Percentiles rank a stretch among this genome's conserved stretches.
These are phyloP conservation scores for Cabera pusaria DNA, from an alignment of 2,888 invertebrate species.

Conservation along the genomic window DNA sequence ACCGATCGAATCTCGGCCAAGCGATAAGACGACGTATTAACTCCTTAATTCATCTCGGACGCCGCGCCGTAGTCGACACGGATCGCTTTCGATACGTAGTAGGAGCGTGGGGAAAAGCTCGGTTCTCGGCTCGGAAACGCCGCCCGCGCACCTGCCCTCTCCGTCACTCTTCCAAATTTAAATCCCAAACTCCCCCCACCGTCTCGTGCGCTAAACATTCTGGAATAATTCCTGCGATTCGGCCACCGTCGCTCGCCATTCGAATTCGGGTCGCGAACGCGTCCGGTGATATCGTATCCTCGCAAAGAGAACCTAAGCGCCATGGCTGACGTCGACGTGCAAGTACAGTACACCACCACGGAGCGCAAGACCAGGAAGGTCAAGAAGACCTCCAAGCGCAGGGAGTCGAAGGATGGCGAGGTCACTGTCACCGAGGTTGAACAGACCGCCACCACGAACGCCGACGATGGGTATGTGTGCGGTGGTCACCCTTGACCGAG, in stretches of 20 bases:
- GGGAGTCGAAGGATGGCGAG: slow-evolving; percentile 89
- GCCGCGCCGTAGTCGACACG: slow-evolving; percentile 25
- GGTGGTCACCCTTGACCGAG: slow-evolving; percentile 66
- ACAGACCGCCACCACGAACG: slow-evolving; percentile 86
- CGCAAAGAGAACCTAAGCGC: slow-evolving; percentile 49
- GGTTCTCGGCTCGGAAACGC: slow-evolving; percentile 64
- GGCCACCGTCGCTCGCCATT: slow-evolving; percentile 78
- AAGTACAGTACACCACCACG: slow-evolving; percentile 93
- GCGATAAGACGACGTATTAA: slow-evolving; percentile 51
- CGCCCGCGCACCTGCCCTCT: slow-evolving; percentile 83
- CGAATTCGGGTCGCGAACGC: slow-evolving; percentile 83
- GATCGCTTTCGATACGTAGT: slow-evolving; percentile 45
- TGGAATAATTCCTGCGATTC: slow-evolving; percentile 83
- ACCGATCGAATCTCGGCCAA: slow-evolving; percentile 56
- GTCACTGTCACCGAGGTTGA: slow-evolving; percentile 92
- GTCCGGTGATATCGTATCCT: slow-evolving; percentile 73
- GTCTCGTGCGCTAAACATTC: slow-evolving; percentile 72
- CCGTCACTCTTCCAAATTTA: slow-evolving; percentile 84
- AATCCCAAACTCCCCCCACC: slow-evolving; percentile 81
- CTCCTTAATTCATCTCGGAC: slow-evolving; percentile 25
- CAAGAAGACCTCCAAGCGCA: slow-evolving; percentile 91
- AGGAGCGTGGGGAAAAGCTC: slow-evolving; percentile 57
- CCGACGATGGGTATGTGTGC: slow-evolving; percentile 94
- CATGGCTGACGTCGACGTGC: slow-evolving; percentile 96
- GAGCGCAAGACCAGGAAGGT: slow-evolving; percentile 96